Percentiles rank a stretch among this genome's conserved stretches.
Evolutionary conservation across 2,797 vertebrate genomes (phyloP).

Genomic region (Anas bernieri): DNA sequence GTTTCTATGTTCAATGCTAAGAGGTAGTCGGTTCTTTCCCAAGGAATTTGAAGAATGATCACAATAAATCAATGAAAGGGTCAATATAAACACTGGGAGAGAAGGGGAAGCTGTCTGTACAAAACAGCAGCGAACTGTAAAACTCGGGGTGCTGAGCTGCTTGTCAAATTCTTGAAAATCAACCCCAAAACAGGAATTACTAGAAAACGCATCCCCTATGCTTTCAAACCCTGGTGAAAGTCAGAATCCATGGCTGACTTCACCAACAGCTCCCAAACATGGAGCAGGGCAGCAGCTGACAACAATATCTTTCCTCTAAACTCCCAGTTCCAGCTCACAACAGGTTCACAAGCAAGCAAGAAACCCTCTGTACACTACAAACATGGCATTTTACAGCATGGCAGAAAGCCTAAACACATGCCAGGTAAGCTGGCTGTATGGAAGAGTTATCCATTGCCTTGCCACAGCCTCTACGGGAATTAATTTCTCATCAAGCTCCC

Average conservation of each 20-base stretch:
- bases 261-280: background rate
- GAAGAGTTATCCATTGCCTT: background rate
- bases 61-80: background rate
- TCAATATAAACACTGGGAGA: background rate
- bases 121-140: background rate
- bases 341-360: fast-evolving
- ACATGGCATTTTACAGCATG: fast-evolving
- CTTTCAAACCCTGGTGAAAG: too few species aligned
- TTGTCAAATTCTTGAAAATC: background rate
- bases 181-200: background rate
- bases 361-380: background rate
- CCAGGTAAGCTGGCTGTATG: background rate
- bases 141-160: background rate
- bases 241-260: background rate
- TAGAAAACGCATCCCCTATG: fast-evolving
- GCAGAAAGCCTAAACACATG: background rate
- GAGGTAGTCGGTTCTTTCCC: background rate
- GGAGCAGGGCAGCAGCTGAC: background rate
- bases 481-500: background rate
- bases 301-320: fast-evolving
- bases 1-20: background rate
- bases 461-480: background rate
- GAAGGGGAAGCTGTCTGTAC: background rate
- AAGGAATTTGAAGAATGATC: background rate
- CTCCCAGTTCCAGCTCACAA: background rate